phyloP scores from a whole-genome alignment of 2,113 vertebrate genomes.

The Platichthys flesus region DNA sequence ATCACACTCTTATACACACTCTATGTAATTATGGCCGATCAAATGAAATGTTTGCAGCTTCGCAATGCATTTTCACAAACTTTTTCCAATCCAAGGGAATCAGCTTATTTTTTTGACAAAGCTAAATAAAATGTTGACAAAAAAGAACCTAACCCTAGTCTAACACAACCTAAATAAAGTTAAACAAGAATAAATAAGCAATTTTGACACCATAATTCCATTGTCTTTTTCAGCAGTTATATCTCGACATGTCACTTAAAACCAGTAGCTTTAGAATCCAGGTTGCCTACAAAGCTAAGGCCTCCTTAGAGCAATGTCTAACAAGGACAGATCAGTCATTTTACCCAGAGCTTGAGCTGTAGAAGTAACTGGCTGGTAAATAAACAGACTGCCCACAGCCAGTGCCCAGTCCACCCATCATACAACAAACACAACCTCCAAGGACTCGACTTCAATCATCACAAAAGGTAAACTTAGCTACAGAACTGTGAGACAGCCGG shows the following conservation, averaged over 20 bases:
- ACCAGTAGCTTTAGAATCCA: background rate
- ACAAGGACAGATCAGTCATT: conserved; percentile 28
- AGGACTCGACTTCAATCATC: background rate
- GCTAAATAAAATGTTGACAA: background rate
- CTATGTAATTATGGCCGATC: background rate
- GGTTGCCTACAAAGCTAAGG: background rate
- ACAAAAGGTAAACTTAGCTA: background rate
- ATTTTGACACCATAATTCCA: background rate
- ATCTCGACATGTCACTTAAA: background rate
- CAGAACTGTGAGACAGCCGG: background rate
- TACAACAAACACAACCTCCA: conserved; percentile 37
- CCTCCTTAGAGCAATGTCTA: conserved; percentile 36
- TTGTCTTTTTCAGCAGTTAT: background rate
- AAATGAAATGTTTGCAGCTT: conserved; percentile 8
- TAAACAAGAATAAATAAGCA: background rate
- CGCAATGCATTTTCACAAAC: background rate
- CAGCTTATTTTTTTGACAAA: background rate
- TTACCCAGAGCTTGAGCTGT: conserved; percentile 11
- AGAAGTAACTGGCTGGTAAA: conserved; percentile 49
- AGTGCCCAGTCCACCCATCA: conserved; percentile 22
- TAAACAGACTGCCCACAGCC: conserved; percentile 35
- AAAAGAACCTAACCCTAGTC: background rate
- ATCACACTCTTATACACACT: background rate
- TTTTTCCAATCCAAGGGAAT: background rate
- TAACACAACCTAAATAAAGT: conserved; percentile 1